phyloP scores from a whole-genome alignment of 92 coral and sea anemone species.

The Nematostella vectensis region DNA sequence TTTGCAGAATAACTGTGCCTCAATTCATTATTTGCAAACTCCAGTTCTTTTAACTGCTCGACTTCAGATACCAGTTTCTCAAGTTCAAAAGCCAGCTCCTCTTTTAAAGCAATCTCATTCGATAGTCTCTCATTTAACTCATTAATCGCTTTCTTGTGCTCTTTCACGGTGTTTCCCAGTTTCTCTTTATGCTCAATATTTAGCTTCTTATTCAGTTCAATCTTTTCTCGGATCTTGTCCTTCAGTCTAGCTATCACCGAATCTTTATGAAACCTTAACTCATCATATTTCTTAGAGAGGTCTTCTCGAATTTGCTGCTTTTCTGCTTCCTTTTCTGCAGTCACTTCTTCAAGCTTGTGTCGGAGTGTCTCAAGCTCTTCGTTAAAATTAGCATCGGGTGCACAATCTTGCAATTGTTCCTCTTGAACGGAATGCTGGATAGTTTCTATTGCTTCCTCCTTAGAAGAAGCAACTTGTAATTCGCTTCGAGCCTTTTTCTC shows the following conservation, averaged over 20 bases:
- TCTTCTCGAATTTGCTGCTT: constrained; percentile 58
- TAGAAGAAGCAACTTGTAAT: constrained; percentile 3
- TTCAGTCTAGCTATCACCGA: constrained; percentile 68
- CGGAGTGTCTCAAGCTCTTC: constrained; percentile 45
- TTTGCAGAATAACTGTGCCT: constrained; percentile 28
- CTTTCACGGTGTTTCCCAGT: constrained; percentile 34
- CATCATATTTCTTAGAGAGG: constrained; percentile 56
- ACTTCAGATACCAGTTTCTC: constrained; percentile 37
- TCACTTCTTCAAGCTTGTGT: constrained; percentile 39
- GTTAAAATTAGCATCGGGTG: constrained; percentile 13
- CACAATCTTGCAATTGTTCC: no score
- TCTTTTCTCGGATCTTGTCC: constrained; percentile 59
- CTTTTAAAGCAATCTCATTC: constrained; percentile 37
- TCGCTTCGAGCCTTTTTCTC: constrained; percentile 17
- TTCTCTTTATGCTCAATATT: constrained; percentile 48
- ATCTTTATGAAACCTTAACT: constrained; percentile 70
- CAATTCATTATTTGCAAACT: constrained; percentile 26
- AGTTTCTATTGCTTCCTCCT: constrained; percentile 13
- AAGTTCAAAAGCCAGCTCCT: constrained; percentile 38
- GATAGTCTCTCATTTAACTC: constrained; percentile 21
- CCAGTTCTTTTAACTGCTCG: constrained; percentile 49
- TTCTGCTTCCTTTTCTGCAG: constrained; percentile 56
- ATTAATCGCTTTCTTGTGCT: constrained; percentile 16
- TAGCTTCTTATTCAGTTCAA: constrained; percentile 56
- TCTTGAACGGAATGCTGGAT: constrained; percentile 8